phyloP scores from a whole-genome alignment of 2,113 vertebrate species.

The Pseudonaja textilis region DNA sequence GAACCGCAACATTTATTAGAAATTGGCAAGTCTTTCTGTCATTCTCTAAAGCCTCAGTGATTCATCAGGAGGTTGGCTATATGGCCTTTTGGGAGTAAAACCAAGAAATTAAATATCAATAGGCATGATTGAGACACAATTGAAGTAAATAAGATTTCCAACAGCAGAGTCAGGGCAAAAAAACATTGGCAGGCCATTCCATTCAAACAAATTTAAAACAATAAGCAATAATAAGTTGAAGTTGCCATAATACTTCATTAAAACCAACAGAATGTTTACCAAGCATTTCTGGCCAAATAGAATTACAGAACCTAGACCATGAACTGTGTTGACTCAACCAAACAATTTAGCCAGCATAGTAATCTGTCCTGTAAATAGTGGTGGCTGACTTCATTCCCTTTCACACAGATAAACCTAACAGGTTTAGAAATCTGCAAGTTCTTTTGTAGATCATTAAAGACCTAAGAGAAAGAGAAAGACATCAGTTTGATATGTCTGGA shows the following conservation, averaged over 20 bases:
- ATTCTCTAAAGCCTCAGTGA: background rate
- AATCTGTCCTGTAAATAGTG: background rate
- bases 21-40: background rate
- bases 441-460: background rate
- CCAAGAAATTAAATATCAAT: background rate
- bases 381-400: background rate
- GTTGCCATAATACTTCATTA: background rate
- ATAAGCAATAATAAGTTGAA: background rate
- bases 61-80: background rate
- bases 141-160: background rate
- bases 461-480: background rate
- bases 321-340: background rate
- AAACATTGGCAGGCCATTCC: background rate
- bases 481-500: background rate
- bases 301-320: background rate
- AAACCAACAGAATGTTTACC: background rate
- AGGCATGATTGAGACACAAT: background rate
- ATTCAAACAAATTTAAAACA: background rate
- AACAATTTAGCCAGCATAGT: background rate
- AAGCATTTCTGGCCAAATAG: background rate
- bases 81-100: background rate
- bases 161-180: background rate
- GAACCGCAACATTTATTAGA: background rate
- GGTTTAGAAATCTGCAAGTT: background rate
- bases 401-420: background rate